Conservation (phyloP, 1,140 invertebrate species). For the Phymorhynchus buccinoides region DNA sequence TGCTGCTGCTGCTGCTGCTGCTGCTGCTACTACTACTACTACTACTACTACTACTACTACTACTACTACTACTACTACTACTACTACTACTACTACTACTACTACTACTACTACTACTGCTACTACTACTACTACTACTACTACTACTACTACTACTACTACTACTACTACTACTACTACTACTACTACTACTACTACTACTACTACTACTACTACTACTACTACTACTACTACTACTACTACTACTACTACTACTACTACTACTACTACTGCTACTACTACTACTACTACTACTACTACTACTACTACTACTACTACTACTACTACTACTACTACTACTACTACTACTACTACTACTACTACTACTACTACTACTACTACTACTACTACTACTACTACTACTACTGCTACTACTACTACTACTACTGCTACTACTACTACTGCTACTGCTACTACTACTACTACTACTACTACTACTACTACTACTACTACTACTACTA, state of each 20-base stretch:
- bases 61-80: neutral
- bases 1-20: neutral
- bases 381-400: neutral
- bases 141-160: neutral
- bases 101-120: neutral
- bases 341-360: constrained; percentile 16
- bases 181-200: constrained; percentile 17
- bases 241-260: constrained; percentile 1
- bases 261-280: neutral
- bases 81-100: constrained; percentile 13
- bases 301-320: neutral
- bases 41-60: neutral
- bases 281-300: neutral
- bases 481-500: neutral
- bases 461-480: neutral
- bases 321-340: constrained; percentile 16
- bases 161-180: neutral
- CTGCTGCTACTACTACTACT: neutral
- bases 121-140: neutral
- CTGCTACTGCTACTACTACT: neutral
- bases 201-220: constrained; percentile 16
- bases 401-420: neutral
- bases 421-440: neutral
- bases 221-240: constrained; percentile 16
- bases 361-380: constrained; percentile 17